Conservation (phyloP, 2,888 invertebrate genomes). For the Andrena bucephala region DNA sequence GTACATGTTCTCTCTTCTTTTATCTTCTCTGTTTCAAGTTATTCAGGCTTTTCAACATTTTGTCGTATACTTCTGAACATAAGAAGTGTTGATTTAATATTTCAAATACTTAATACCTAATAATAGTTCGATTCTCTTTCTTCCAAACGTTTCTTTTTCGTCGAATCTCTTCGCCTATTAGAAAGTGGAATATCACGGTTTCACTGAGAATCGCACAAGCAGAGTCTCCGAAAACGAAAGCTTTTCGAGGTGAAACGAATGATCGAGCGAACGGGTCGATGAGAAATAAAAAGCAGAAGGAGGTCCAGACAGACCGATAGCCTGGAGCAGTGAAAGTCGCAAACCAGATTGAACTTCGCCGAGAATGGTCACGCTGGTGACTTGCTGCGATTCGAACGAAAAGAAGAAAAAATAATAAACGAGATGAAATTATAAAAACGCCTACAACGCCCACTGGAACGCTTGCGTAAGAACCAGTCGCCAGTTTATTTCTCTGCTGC, state of each 20-base stretch:
- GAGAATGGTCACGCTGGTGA: constrained; percentile 63
- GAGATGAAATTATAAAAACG: constrained; percentile 57
- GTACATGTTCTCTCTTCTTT: too few species aligned
- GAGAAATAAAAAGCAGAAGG: constrained; percentile 20
- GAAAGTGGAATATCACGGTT: constrained; percentile 22
- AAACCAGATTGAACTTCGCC: constrained; percentile 76
- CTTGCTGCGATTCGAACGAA: constrained; percentile 46
- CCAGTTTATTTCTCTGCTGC: constrained; percentile 28
- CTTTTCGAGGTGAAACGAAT: constrained; percentile 19
- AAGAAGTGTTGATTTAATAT: too few species aligned
- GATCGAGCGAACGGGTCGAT: constrained; percentile 20
- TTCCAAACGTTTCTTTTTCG: neutral
- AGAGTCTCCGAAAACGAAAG: constrained; percentile 47
- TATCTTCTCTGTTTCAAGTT: too few species aligned
- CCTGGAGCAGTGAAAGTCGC: constrained; percentile 80
- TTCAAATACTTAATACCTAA: too few species aligned
- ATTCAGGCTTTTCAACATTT: too few species aligned
- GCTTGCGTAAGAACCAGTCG: constrained; percentile 57
- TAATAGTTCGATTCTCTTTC: too few species aligned
- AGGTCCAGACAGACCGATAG: constrained; percentile 55
- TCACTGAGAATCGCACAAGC: constrained; percentile 9
- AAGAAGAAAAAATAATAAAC: constrained; percentile 37
- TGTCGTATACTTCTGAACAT: too few species aligned
- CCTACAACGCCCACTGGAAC: constrained; percentile 37
- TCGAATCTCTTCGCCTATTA: neutral